Conservation (phyloP, 2,797 vertebrate species). For the Ctenopoma kingsleyae region DNA sequence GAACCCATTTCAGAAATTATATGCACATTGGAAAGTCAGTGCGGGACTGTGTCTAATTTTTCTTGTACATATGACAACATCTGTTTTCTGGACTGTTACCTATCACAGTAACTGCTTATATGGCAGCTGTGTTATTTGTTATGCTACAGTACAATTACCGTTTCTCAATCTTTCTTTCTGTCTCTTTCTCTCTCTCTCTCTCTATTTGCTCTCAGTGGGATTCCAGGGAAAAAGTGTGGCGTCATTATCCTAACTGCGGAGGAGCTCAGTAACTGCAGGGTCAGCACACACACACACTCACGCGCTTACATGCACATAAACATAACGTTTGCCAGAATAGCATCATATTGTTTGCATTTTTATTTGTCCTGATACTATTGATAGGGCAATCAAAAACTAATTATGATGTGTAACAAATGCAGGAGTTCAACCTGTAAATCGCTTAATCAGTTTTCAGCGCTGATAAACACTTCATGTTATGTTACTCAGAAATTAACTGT, state of each 20-base stretch:
- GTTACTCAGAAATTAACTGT: slow-evolving; percentile 31
- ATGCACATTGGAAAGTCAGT: neutral
- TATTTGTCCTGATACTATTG: neutral
- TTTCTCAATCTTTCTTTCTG: slow-evolving; percentile 29
- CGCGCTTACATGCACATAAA: neutral
- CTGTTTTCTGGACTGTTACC: slow-evolving; percentile 26
- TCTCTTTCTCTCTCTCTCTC: slow-evolving; percentile 20
- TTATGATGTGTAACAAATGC: slow-evolving; percentile 7
- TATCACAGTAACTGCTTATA: slow-evolving; percentile 24
- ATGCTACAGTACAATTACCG: slow-evolving; percentile 19
- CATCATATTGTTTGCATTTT: slow-evolving; percentile 10
- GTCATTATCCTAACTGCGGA: slow-evolving; percentile 87
- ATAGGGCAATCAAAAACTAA: neutral
- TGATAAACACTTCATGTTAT: slow-evolving; percentile 15
- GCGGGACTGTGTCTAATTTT: neutral
- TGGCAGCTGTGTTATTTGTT: slow-evolving; percentile 51
- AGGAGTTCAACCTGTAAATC: slow-evolving; percentile 14
- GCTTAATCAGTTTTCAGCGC: neutral
- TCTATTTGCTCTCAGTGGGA: slow-evolving; percentile 76
- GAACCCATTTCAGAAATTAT: slow-evolving; percentile 19
- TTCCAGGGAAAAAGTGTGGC: slow-evolving; percentile 87
- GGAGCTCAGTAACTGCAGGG: slow-evolving; percentile 96
- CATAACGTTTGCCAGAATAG: neutral
- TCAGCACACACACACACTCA: slow-evolving; percentile 78
- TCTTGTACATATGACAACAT: slow-evolving; percentile 17